Conservation (phyloP, 2,888 invertebrate genomes). For the Metellina segmentata region DNA sequence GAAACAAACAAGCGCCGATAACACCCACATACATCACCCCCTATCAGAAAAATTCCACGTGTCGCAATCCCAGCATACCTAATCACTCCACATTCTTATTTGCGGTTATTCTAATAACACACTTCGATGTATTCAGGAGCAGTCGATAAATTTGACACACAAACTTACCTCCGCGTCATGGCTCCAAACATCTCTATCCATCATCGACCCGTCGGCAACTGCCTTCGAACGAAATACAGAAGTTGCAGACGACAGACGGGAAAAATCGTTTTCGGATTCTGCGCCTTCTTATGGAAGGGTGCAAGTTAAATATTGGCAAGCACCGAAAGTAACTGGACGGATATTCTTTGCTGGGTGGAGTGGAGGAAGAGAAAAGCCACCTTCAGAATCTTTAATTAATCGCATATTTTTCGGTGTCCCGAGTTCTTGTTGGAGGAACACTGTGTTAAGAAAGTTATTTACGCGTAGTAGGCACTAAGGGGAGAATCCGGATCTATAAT, state of each 20-base stretch:
- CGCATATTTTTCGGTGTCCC: constrained; percentile 1
- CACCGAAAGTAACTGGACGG: constrained; percentile 22
- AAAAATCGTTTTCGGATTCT: constrained; percentile 16
- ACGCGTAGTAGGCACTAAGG: too few relatives aligned
- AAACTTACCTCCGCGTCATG: not conserved
- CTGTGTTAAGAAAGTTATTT: not conserved
- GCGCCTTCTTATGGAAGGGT: not conserved
- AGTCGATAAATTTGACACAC: constrained; percentile 4
- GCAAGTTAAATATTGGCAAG: constrained; percentile 43
- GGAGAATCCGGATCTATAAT: too few relatives aligned
- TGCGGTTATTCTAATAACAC: not conserved
- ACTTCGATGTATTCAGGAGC: not conserved
- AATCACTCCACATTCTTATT: not conserved
- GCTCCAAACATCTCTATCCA: constrained; percentile 15
- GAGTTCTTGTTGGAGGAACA: not conserved
- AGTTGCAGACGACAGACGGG: not conserved
- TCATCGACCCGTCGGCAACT: not conserved
- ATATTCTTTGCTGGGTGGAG: not conserved
- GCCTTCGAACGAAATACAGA: constrained; percentile 10
- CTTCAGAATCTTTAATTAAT: constrained; percentile 30
- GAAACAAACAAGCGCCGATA: too few relatives aligned
- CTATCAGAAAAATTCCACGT: too few relatives aligned
- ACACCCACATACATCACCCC: too few relatives aligned
- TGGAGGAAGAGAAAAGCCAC: not conserved
- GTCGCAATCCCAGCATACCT: not conserved